Percentiles rank a stretch among this genome's conserved stretches.
Conservation (phyloP, 2,797 vertebrate species). For the Erethizon dorsatum region DNA sequence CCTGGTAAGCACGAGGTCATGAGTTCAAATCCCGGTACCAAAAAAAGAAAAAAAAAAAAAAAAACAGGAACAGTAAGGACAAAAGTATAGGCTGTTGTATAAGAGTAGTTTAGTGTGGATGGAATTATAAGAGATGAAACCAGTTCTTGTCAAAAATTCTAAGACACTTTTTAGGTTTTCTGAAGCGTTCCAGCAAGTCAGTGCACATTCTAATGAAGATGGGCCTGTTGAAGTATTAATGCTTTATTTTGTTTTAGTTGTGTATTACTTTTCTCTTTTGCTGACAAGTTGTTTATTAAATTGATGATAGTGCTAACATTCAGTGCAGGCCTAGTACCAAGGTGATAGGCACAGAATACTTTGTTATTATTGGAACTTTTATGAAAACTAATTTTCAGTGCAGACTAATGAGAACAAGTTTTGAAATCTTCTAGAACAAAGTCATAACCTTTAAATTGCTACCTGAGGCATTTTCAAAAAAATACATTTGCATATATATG, state of each 20-base stretch:
- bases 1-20: no score
- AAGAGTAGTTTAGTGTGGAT: not conserved
- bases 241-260: slow-evolving; percentile 43
- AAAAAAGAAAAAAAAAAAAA: no score
- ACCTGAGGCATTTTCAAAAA: not conserved
- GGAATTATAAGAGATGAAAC: not conserved
- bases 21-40: no score
- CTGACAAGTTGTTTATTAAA: slow-evolving; percentile 45
- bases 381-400: slow-evolving; percentile 37
- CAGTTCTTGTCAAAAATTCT: not conserved
- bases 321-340: not conserved
- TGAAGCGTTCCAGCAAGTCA: not conserved
- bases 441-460: slow-evolving; percentile 32
- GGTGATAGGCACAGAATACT: not conserved
- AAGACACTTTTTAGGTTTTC: not conserved
- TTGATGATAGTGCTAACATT: not conserved
- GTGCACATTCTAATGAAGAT: not conserved
- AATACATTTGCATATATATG: not conserved
- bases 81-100: not conserved
- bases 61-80: not conserved
- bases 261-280: not conserved
- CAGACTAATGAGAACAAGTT: slow-evolving; percentile 44
- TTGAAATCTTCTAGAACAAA: slow-evolving; percentile 56
- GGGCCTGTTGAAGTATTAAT: not conserved
- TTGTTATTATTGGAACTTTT: not conserved